phyloP scores from a whole-genome alignment of 2,888 invertebrate genomes.

The Synanthedon vespiformis region DNA sequence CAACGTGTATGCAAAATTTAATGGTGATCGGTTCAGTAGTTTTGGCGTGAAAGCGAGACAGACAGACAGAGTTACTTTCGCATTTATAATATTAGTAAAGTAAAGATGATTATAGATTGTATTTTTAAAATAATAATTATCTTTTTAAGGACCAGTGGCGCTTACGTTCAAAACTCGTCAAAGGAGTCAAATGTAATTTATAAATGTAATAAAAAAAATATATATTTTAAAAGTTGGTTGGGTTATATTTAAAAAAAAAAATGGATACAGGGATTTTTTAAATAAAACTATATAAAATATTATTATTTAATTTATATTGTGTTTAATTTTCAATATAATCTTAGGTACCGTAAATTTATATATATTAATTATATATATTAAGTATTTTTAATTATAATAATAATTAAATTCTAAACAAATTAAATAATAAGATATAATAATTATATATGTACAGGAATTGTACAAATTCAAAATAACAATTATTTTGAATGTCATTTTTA shows the following conservation, averaged over 20 bases:
- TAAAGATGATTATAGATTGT: too few species aligned
- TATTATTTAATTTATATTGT: constrained; percentile 4
- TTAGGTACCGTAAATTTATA: constrained; percentile 7
- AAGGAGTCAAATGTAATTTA: constrained; percentile 35
- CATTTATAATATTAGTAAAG: too few species aligned
- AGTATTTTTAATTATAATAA: not conserved
- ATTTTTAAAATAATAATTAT: not conserved
- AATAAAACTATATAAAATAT: constrained; percentile 15
- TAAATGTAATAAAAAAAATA: constrained; percentile 13
- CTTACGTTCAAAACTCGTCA: constrained; percentile 26
- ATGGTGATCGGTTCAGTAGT: too few species aligned
- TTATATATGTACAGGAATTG: not conserved
- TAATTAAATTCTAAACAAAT: not conserved
- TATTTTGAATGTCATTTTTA: too few species aligned
- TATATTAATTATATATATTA: too few species aligned
- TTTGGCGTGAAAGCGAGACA: too few species aligned
- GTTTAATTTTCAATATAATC: constrained; percentile 10
- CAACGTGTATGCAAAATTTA: too few species aligned
- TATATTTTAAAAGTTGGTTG: too few species aligned
- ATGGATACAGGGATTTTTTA: too few species aligned
- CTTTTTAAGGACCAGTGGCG: constrained; percentile 31
- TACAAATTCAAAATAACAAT: too few species aligned
- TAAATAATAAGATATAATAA: not conserved
- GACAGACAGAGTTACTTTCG: too few species aligned
- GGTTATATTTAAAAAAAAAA: too few species aligned